phyloP scores from a whole-genome alignment of 2,888 invertebrate genomes.

The Adelphocoris suturalis region DNA sequence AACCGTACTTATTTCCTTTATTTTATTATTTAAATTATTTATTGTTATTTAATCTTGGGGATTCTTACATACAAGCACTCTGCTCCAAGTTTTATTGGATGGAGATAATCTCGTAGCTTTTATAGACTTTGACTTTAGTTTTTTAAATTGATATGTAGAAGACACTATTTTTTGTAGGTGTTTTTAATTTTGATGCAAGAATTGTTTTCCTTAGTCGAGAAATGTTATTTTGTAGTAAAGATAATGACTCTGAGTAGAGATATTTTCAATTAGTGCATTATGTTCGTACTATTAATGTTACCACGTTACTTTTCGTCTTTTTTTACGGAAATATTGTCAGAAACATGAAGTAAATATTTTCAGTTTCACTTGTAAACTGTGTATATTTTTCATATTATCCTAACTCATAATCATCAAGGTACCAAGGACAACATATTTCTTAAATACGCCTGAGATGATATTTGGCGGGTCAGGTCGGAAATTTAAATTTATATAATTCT shows the following conservation, averaged over 20 bases:
- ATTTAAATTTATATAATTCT: no score
- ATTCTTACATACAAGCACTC: neutral
- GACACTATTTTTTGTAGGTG: neutral
- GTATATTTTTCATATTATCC: neutral
- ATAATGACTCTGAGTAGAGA: neutral
- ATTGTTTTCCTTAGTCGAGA: neutral
- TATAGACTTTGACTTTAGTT: slow-evolving; percentile 1
- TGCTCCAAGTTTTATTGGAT: slow-evolving; percentile 26
- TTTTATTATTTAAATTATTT: slow-evolving; percentile 1
- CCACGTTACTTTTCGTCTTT: slow-evolving; percentile 34
- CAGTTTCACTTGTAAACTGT: neutral
- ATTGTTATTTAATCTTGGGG: slow-evolving; percentile 4
- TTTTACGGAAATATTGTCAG: slow-evolving; percentile 3
- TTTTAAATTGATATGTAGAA: neutral
- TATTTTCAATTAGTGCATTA: neutral
- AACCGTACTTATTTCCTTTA: slow-evolving; percentile 9
- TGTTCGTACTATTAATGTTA: slow-evolving; percentile 12
- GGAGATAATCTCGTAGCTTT: slow-evolving; percentile 34
- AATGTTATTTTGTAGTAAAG: neutral
- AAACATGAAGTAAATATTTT: neutral
- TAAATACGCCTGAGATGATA: no score
- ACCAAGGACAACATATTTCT: no score
- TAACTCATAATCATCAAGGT: no score
- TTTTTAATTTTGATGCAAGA: neutral
- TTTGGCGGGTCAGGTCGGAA: no score